Conservation (phyloP, 2,797 vertebrate genomes). For the Sternotherus odoratus region DNA sequence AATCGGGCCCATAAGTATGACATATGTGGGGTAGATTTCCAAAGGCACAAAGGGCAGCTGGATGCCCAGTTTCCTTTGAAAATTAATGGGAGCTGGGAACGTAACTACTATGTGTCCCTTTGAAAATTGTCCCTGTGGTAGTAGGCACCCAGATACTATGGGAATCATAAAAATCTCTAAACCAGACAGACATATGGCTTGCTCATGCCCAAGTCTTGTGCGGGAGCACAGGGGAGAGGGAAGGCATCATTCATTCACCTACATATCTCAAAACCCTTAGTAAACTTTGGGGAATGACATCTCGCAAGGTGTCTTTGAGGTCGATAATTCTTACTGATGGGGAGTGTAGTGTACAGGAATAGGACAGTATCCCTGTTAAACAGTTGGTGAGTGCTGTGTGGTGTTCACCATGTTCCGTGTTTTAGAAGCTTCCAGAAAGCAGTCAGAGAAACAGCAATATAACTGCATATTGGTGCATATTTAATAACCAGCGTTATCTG, state of each 20-base stretch:
- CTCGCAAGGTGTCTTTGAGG: neutral
- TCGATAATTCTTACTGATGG: neutral
- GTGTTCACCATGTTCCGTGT: neutral
- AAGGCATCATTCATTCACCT: neutral
- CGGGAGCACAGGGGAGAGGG: neutral
- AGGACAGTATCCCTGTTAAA: neutral
- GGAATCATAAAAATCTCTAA: neutral
- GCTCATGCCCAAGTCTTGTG: neutral
- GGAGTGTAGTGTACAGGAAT: neutral
- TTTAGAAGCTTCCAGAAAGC: neutral
- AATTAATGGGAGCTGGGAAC: conserved; percentile 19
- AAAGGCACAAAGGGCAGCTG: conserved; percentile 58
- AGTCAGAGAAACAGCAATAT: neutral
- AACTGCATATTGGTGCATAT: neutral
- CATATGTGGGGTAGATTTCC: conserved; percentile 35
- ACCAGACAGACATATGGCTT: neutral
- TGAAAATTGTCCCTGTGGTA: conserved; percentile 22
- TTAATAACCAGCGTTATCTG: neutral
- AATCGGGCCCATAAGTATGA: neutral
- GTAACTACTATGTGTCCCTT: conserved; percentile 22
- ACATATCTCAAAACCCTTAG: neutral
- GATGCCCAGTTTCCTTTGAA: conserved; percentile 45
- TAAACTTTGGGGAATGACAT: neutral
- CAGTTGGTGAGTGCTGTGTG: accelerated
- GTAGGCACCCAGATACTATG: neutral